Conservation (phyloP, 2,888 invertebrate species). For the Rhamphomyia laevipes region DNA sequence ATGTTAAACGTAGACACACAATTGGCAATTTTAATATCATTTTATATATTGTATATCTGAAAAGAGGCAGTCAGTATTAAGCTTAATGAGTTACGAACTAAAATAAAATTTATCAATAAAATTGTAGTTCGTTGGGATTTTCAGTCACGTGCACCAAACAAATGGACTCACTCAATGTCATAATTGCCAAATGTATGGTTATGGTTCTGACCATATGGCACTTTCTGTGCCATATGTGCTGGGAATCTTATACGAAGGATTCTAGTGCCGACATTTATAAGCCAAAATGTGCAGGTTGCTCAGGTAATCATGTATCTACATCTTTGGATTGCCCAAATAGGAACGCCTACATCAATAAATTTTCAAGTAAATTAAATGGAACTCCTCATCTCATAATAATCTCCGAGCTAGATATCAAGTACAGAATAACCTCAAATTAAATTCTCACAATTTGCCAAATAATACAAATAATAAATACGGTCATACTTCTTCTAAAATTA, state of each 20-base stretch:
- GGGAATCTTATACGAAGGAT: not conserved
- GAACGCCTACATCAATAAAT: not conserved
- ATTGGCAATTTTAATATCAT: not conserved
- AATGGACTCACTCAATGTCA: constrained; percentile 1
- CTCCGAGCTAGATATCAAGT: not conserved
- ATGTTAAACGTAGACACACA: not conserved
- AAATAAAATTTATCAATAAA: not conserved
- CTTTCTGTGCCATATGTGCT: constrained; percentile 4
- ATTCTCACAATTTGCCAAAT: not conserved
- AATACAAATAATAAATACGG: too few relatives aligned
- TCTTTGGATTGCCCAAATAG: not conserved
- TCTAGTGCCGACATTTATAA: not conserved
- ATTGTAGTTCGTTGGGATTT: constrained; percentile 3
- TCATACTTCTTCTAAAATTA: too few relatives aligned
- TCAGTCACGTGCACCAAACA: not conserved
- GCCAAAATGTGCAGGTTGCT: not conserved
- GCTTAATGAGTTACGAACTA: not conserved
- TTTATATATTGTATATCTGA: not conserved
- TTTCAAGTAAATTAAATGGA: not conserved
- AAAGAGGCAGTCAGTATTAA: constrained; percentile 1
- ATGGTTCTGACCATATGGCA: constrained; percentile 2
- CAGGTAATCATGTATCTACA: not conserved
- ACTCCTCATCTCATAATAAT: too few relatives aligned
- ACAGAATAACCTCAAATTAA: not conserved
- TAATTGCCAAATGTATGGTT: constrained; percentile 3